phyloP scores from a whole-genome alignment of 2,797 vertebrate species.

The Cirrhinus molitorella region DNA sequence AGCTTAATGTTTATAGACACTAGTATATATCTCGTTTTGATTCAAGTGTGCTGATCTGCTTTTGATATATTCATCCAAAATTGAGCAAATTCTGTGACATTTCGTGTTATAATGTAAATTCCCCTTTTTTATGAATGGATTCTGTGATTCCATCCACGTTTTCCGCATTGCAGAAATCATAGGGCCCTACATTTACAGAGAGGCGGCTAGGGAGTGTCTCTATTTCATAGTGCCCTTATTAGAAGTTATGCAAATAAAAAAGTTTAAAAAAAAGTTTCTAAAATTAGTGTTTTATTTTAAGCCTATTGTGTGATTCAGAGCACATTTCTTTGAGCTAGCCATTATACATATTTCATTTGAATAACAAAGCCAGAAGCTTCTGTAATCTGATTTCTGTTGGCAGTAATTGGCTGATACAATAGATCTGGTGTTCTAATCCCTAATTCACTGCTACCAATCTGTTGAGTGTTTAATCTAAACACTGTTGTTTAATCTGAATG shows the following conservation, averaged over 20 bases:
- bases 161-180: too few relatives aligned
- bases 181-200: neutral
- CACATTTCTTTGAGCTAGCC: conserved; percentile 24
- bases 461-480: conserved; percentile 44
- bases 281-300: neutral
- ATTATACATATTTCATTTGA: conserved; percentile 46
- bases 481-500: conserved; percentile 51
- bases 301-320: conserved; percentile 13
- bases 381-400: conserved; percentile 56
- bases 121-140: too few relatives aligned
- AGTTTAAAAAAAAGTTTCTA: neutral
- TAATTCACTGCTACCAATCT: conserved; percentile 53
- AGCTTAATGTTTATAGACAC: too few relatives aligned
- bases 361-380: conserved; percentile 35
- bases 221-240: neutral
- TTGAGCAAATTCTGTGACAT: too few relatives aligned
- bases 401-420: conserved; percentile 60
- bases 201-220: neutral
- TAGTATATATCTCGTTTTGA: too few relatives aligned
- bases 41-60: too few relatives aligned
- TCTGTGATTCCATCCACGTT: too few relatives aligned
- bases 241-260: neutral
- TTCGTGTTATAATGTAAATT: too few relatives aligned
- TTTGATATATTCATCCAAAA: too few relatives aligned
- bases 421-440: conserved; percentile 54